Percentiles rank a stretch among this genome's conserved stretches.
These are phyloP conservation scores for Caenorhabditis japonica DNA, from an alignment of 2,888 invertebrate genomes.

Conservation along the genomic window DNA sequence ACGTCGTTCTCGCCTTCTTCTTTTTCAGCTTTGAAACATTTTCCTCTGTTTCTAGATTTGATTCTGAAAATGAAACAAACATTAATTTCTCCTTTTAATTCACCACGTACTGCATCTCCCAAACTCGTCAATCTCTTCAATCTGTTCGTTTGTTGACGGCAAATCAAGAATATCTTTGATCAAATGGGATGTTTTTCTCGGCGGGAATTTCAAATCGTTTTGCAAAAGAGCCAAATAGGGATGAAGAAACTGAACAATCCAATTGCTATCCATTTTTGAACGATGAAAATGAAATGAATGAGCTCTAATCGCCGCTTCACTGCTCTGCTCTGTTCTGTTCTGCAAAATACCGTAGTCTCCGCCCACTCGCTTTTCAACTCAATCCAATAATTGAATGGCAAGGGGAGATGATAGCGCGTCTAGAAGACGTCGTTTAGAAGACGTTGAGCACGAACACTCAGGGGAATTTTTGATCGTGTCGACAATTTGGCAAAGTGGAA, in stretches of 20 bases:
- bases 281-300: no score
- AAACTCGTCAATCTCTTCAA: slow-evolving; percentile 44
- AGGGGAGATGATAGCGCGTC: no score
- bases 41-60: not conserved
- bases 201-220: slow-evolving; percentile 84
- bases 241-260: slow-evolving; percentile 18
- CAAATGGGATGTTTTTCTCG: slow-evolving; percentile 87
- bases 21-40: slow-evolving; percentile 69
- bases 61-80: not conserved
- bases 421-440: not conserved
- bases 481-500: slow-evolving; percentile 50
- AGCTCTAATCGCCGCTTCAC: not conserved
- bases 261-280: slow-evolving; percentile 24
- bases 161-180: slow-evolving; percentile 90
- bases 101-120: slow-evolving; percentile 15
- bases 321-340: no score
- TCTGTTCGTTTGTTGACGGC: slow-evolving; percentile 55
- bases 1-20: slow-evolving; percentile 90
- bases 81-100: not conserved
- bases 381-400: slow-evolving; percentile 45
- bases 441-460: slow-evolving; percentile 11
- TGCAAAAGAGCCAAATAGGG: slow-evolving; percentile 10
- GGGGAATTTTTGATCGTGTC: slow-evolving; percentile 32
- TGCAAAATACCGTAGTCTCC: slow-evolving; percentile 17
- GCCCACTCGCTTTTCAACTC: slow-evolving; percentile 1